Percentiles rank a stretch among this genome's conserved stretches.
Conservation (phyloP, 1,140 invertebrate genomes). For the Drosophila tristis region DNA sequence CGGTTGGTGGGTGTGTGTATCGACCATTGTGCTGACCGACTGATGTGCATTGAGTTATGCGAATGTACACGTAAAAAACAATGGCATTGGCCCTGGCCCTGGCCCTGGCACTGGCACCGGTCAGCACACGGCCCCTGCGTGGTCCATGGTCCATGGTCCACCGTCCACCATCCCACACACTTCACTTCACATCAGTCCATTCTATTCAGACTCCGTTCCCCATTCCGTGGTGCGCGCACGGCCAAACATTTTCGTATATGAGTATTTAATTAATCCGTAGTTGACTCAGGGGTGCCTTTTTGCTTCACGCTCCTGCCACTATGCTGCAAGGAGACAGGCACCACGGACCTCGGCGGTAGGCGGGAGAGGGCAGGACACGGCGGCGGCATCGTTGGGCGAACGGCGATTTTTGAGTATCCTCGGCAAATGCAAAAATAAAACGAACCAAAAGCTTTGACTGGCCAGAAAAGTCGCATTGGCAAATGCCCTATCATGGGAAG, state of each 20-base stretch:
- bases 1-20: conserved; percentile 1
- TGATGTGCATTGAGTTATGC: conserved; percentile 57
- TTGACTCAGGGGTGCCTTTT: conserved; percentile 66
- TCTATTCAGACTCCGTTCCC: conserved; percentile 39
- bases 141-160: conserved; percentile 3
- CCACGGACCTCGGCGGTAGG: not conserved
- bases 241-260: conserved; percentile 75
- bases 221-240: conserved; percentile 18
- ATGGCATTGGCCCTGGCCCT: conserved; percentile 62
- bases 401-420: conserved; percentile 25
- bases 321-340: not conserved
- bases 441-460: not conserved
- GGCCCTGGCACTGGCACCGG: conserved; percentile 16
- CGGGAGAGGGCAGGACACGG: conserved; percentile 31
- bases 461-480: not conserved
- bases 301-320: conserved; percentile 3
- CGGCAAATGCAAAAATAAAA: conserved; percentile 37
- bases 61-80: conserved; percentile 55
- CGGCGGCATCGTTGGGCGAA: conserved; percentile 14
- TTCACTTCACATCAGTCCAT: conserved; percentile 22
- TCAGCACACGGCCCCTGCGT: conserved; percentile 1
- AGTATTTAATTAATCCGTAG: conserved; percentile 81
- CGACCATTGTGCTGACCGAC: conserved; percentile 57
- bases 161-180: conserved; percentile 29
- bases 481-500: not conserved